Conservation (phyloP, 2,888 invertebrate genomes). For the Omphaloscelis lunosa region DNA sequence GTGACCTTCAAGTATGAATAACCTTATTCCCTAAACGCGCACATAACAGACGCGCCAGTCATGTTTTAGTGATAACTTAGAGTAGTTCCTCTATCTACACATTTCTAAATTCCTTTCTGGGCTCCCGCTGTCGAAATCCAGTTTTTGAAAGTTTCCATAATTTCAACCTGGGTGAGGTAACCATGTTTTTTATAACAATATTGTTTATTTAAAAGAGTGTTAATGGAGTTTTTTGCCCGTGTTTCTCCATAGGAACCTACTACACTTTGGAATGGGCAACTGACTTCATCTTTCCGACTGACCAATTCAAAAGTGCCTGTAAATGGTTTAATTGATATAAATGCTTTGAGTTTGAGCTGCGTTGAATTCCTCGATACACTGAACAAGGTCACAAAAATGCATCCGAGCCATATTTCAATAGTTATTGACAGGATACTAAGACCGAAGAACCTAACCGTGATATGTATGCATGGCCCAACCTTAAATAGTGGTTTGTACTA, state of each 20-base stretch:
- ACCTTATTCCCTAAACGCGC: background rate
- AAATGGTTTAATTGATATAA: no score
- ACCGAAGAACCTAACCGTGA: no score
- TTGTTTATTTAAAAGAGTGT: background rate
- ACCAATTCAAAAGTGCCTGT: no score
- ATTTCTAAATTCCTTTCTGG: background rate
- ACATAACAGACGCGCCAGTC: background rate
- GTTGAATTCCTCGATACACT: background rate
- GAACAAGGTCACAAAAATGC: background rate
- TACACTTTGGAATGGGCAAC: no score
- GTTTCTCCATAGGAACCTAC: background rate
- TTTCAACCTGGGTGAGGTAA: background rate
- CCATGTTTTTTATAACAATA: background rate
- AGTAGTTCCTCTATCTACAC: background rate
- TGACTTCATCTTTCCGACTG: no score
- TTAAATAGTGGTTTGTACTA: no score
- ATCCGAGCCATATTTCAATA: no score
- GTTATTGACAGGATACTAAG: background rate
- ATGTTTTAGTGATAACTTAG: background rate
- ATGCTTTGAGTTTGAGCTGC: background rate
- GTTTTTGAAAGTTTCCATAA: background rate
- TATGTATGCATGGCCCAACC: no score
- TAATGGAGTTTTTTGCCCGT: background rate
- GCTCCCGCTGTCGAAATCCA: background rate
- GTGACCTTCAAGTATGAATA: slow-evolving; percentile 5